Base-by-base conservation (phyloP, 1,140 invertebrate species). In the Oscheius sp. region DNA sequence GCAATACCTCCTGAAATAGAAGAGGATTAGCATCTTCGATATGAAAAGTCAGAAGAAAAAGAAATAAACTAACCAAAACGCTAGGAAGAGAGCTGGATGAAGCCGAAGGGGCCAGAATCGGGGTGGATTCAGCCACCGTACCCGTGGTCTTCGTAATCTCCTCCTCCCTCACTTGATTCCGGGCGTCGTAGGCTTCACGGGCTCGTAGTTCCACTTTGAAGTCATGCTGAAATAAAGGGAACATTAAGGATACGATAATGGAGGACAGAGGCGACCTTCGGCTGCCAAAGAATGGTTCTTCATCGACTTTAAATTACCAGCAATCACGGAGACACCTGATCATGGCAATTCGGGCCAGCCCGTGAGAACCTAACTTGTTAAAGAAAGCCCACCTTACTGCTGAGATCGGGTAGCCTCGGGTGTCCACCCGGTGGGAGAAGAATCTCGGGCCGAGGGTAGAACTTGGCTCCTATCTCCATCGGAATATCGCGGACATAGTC, bases 401-500 rank as follows among this genome's bases (percentile, higher is more conserved):
- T 10, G n/a, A 10, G 10, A 42, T 66, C 61, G 20, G 13, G 36
- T 64, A 18, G 29, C 3, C 64, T 29, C 4, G 13, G 45, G 18
- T 28, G n/a, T 13, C n/a, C 45, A 66, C 64, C 4, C 31, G 2
- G 52, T 64, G 23, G 31, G 4, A 23, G 29, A 66, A 79, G 38
- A 70, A 34, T 77, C 42, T 62, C 3, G 59, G 49, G 10, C 32
- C 36, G 18, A 42, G 72, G 29, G 79, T 55, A 35, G 28, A 15
- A 32, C 70, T 42, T 31, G 63, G 28, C 38, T 26, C 35, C 32
- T 42, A 78, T 63, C 32, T 78, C 77, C 74, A 79, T 78, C 1
- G 77, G 64, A 23, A 78, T 46, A 77, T 79, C 77, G 18, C 28
- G 15, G 23, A 78, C 71, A 55, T 46, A 78, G 59, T 79, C 77